Evolutionary conservation across 1,140 invertebrate genomes (phyloP), one percentile per base, ranked within the genome.

Genomic region (Lepidostoma basale): DNA sequence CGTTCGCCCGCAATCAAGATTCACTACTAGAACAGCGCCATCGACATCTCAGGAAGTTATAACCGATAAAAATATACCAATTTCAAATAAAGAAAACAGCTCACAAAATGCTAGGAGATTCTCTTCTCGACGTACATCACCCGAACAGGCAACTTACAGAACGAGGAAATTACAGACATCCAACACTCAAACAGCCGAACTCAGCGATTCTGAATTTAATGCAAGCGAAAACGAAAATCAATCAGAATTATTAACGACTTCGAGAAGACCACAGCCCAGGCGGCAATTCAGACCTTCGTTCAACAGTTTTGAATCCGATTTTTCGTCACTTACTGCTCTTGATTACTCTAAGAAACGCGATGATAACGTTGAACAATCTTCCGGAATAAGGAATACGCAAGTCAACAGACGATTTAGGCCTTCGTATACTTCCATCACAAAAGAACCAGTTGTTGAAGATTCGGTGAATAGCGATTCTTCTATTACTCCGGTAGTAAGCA

Each of bases 251-350:
- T 28, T 68, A 28, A 47, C 62, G n/a, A 64, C 63, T 16, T 64
- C 64, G 12, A 36, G 47, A 52, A 45, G 71, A 56, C 60, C 40
- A 26, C 58, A 52, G 16, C 68, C 65, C 1, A 62, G 26, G 23
- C 59, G 68, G 39, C 62, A 74, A 64, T 74, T 75, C n/a, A 70
- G 76, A 39, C 71, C 75, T 56, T 72, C 72, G 12, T n/a, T 47
- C 1, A 74, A 74, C 62, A 72, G 45, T 59, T 64, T 70, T 78
- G 66, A 68, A 42, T 69, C 75, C 30, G 79, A 81, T 70, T 72
- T 81, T 40, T 80, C 79, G 9, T 81, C 79, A 3, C 67, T 81
- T 23, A 80, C 78, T 1, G 75, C 79, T 12, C 74, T 73, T 0
- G 80, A 80, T 74, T 73, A 76, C 63, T 30, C 66, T 36, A 52